Base-by-base conservation (phyloP, 2,797 vertebrate species). In the Hapalemur alaotrensis region DNA sequence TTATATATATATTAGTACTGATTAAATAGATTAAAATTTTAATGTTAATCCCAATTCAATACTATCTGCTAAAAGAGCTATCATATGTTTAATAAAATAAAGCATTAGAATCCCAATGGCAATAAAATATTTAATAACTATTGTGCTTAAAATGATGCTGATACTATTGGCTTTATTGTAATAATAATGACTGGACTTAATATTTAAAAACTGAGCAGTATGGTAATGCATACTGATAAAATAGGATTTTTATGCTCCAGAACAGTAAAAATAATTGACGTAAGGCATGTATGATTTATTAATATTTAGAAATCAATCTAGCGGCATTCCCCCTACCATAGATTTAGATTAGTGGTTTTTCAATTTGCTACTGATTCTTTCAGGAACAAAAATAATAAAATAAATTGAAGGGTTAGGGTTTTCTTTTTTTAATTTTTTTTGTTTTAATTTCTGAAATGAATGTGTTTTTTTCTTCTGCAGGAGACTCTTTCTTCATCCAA, bases 401-500 rank as follows among this genome's bases (percentile, higher is more conserved):
- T 48, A 54, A 91, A 90, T 54, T 22, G 30, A 48, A 89, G 59
- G 18, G 2, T 35, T 79, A 46, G n/a, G 35, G 25, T 46, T 63
- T 83, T 61, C 65, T 35, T 11, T 78, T 38, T 12, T 46, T 57
- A 57, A 65, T n/a, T 30, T 67, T 73, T 79, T 84, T 84, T 23
- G 6, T 63, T 73, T 93, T n/a, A 72, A 84, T 80, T 94, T 97
- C 95, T 95, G 43, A 96, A 92, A 94, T 76, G 28, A 75, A 28
- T n/a, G 0, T 97, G 12, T 95, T 95, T 23, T 91, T 96, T 97
- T 95, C 91, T 59, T 79, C 8, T 94, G 38, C 98, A 99, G 99
- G 91, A 99, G 99, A 97, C 99, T 99, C 95, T 98, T 99, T 97
- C 98, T 99, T 1, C 99, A 99, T 94, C 99, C 99, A 0, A 98